Evolutionary conservation across 2,888 invertebrate genomes (phyloP).

Genomic region (Phengaris alcon): DNA sequence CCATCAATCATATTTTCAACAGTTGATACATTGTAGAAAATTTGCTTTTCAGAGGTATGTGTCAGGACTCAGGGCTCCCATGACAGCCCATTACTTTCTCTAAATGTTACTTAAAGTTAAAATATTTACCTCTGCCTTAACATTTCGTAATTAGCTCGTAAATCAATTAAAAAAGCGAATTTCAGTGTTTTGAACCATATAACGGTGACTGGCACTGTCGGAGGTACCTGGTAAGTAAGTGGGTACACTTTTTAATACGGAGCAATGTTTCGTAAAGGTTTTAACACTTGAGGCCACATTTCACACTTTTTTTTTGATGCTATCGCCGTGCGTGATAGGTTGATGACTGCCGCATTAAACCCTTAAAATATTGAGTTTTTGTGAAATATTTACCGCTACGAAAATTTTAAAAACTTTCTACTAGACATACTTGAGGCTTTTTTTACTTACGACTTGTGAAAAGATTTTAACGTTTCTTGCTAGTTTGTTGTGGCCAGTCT

Average conservation of each 20-base stretch:
- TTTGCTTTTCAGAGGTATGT: not conserved
- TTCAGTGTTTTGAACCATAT: not conserved
- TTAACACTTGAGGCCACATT: not conserved
- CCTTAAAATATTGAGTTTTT: not conserved
- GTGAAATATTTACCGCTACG: not conserved
- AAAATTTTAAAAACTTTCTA: not conserved
- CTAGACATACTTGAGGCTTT: not conserved
- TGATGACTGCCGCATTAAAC: not conserved
- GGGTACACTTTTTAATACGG: not conserved
- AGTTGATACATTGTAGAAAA: too few species aligned
- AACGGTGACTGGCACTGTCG: not conserved
- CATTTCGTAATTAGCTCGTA: not conserved
- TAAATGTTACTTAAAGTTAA: not conserved
- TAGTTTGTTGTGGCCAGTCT: too few species aligned
- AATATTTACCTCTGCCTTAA: not conserved
- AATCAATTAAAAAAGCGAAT: not conserved
- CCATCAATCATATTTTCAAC: too few species aligned
- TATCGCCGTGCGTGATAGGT: slow-evolving; percentile 7
- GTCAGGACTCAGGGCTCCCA: not conserved
- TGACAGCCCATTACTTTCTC: not conserved
- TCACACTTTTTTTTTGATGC: not conserved
- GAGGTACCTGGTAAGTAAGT: not conserved
- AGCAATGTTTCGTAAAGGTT: not conserved
- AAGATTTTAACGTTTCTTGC: too few species aligned
- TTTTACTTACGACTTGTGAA: too few species aligned